phyloP scores from a whole-genome alignment of 1,140 invertebrate species.

The Arion vulgaris region DNA sequence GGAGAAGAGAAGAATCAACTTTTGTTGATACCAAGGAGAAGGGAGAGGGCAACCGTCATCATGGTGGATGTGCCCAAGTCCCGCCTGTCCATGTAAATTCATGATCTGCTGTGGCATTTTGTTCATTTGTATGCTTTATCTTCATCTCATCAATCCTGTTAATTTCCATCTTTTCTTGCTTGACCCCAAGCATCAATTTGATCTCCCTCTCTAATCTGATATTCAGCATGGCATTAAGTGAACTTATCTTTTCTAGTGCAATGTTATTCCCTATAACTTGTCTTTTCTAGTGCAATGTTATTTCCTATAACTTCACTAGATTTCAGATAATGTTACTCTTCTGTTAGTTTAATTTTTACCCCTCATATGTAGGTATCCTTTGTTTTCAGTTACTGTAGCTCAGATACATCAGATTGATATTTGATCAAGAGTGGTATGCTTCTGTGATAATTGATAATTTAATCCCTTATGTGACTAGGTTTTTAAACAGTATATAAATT shows the following conservation, averaged over 20 bases:
- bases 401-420: no score
- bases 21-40: slow-evolving; percentile 16
- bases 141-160: not conserved
- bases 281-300: not conserved
- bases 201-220: not conserved
- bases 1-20: slow-evolving; percentile 27
- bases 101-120: slow-evolving; percentile 15
- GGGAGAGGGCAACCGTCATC: slow-evolving; percentile 2
- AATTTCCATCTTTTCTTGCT: not conserved
- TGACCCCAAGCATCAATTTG: not conserved
- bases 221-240: slow-evolving; percentile 12
- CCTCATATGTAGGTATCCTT: not conserved
- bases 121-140: not conserved
- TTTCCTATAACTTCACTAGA: not conserved
- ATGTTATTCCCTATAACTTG: not conserved
- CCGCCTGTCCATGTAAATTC: slow-evolving; percentile 33
- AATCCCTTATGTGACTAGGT: no score
- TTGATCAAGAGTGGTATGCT: no score
- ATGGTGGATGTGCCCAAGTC: slow-evolving; percentile 30
- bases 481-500: no score
- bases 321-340: not conserved
- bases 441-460: no score
- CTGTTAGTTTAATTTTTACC: not conserved
- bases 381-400: not conserved
- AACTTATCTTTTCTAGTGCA: not conserved